A percentile compares a stretch with the other conserved stretches of the same genome.
These are phyloP conservation scores for Stigmatopora argus DNA, from an alignment of 2,113 vertebrate species.

Conservation along the genomic window DNA sequence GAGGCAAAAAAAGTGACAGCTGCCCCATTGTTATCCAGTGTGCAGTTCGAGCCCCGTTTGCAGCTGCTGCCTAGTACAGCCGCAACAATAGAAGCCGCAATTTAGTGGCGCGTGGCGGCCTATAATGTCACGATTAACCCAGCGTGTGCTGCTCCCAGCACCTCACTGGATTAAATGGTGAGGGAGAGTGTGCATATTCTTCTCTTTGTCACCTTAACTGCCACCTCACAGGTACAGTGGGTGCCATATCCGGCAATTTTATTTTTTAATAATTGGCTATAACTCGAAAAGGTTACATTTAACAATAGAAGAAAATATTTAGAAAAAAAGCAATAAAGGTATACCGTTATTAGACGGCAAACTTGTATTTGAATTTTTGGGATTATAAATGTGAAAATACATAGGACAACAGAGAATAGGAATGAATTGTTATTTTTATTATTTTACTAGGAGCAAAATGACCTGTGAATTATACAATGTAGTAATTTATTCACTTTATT, in stretches of 20 bases:
- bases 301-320: neutral
- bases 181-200: constrained; percentile 17
- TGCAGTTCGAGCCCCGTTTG: constrained; percentile 65
- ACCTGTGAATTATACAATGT: too few species aligned
- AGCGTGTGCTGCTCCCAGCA: constrained; percentile 69
- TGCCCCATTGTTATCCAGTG: constrained; percentile 72
- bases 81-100: constrained; percentile 68
- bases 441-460: too few species aligned
- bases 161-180: constrained; percentile 62
- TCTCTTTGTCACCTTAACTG: constrained; percentile 30
- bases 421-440: too few species aligned
- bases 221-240: neutral
- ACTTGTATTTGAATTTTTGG: too few species aligned
- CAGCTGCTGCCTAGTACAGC: constrained; percentile 68
- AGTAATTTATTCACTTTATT: too few species aligned
- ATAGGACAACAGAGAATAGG: too few species aligned
- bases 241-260: neutral
- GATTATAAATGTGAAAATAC: too few species aligned
- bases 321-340: neutral
- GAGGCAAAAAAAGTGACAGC: constrained; percentile 57
- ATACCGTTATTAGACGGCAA: neutral
- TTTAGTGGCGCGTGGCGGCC: constrained; percentile 74
- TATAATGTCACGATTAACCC: constrained; percentile 78
- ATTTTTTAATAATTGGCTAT: too few species aligned
- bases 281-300: too few species aligned